A percentile compares a stretch with the other conserved stretches of the same genome.
Evolutionary conservation across 2,797 vertebrate species (phyloP).

Genomic region (Trematomus bernacchii): DNA sequence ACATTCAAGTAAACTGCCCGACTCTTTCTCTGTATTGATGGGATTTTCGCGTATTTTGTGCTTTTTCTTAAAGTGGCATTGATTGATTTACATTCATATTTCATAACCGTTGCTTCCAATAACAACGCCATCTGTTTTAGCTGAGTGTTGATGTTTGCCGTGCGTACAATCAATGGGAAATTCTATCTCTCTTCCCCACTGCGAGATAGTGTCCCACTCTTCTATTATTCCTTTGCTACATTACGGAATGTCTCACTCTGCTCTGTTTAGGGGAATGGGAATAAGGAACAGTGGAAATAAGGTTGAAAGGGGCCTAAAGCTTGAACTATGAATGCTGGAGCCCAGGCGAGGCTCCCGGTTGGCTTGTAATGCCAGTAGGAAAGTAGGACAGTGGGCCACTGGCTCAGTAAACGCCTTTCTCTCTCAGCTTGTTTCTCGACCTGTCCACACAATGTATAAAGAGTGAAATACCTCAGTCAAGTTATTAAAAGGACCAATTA

Average conservation of each 20-base stretch:
- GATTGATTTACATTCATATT: background rate
- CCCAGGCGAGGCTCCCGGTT: constrained; percentile 52
- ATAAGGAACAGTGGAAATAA: constrained; percentile 22
- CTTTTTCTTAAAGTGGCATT: background rate
- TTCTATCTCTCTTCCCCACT: background rate
- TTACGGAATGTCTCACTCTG: background rate
- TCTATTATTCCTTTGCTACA: background rate
- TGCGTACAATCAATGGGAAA: constrained; percentile 63
- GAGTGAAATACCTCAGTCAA: background rate
- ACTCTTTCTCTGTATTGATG: background rate
- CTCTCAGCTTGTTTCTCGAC: constrained; percentile 27
- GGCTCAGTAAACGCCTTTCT: constrained; percentile 46
- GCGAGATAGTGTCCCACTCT: background rate
- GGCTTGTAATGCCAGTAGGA: constrained; percentile 62
- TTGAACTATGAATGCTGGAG: constrained; percentile 50
- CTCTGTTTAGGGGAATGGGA: background rate
- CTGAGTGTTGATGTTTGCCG: constrained; percentile 49
- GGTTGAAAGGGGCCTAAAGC: constrained; percentile 51
- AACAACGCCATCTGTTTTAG: constrained; percentile 47
- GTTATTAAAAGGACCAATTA: background rate
- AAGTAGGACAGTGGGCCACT: constrained; percentile 80
- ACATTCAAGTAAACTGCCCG: background rate
- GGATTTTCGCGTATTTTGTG: background rate
- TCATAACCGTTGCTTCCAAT: constrained; percentile 6
- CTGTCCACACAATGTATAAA: constrained; percentile 3